Evolutionary conservation across 2,888 invertebrate species (phyloP), one percentile per base, ranked within the genome.

Genomic region (Caenorhabditis sp.): DNA sequence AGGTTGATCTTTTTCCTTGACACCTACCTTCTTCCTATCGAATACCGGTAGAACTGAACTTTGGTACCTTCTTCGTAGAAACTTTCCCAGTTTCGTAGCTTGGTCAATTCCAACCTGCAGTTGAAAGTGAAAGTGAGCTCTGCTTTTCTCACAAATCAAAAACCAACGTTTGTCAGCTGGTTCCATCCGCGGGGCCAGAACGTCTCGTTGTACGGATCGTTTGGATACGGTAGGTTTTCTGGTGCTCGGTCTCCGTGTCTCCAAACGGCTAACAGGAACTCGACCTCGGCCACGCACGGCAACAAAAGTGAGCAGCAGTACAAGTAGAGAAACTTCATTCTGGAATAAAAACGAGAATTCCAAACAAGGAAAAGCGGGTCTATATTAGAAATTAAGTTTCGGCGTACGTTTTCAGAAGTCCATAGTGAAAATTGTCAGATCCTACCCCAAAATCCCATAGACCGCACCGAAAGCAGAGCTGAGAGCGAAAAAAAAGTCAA

Each of bases 171-270:
- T 39, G 86, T 86, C 32, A 86, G 79, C 56, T 86, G 86, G 68
- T 82, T 81, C 86, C 86, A 86, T 59, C 86, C 86, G 37, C 86
- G 46, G 7, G 83, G 84, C 86, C 86, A 86, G 27, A 68, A 66
- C 2, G 66, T 75, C 27, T 79, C 83, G 52, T 73, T 82, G 58
- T 86, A 68, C 22, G 61, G 68, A 56, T 86, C 86, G 9, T 59
- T 61, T 13, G 83, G 84, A 65, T 86, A 86, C 15, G 86, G 86
- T 48, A 81, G 62, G 11, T 37, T 58, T 22, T 66, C 72, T 0
- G 95, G 95, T 48, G 94, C 94, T 79, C 96, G 92, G 89, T 95
- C 95, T n/a, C 96, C 96, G 91, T 96, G 96, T 66, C 96, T 92
- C 90, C 91, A 96, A 41, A 95, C 89, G 93, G 83, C 83, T 43